Evolutionary conservation across 2,888 invertebrate species (phyloP).

Genomic region (Mimachlamys varia): DNA sequence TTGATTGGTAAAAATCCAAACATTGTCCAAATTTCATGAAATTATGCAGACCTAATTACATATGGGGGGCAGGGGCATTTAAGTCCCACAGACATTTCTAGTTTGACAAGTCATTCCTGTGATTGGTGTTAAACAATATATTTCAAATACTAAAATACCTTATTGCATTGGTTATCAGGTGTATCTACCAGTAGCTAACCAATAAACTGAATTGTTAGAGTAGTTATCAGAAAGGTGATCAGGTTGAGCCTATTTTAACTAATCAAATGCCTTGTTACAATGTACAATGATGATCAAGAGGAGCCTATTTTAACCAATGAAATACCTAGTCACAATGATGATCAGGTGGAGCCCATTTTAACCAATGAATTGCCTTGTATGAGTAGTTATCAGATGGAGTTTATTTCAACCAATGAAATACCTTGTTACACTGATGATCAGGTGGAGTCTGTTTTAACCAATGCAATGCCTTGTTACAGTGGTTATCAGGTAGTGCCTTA

Average conservation of each 20-base stretch:
- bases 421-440: no score
- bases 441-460: no score
- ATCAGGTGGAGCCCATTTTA: no score
- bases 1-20: no score
- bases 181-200: neutral
- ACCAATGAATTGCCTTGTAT: neutral
- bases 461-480: constrained; percentile 54
- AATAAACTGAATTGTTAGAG: neutral
- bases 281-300: no score
- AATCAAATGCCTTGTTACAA: neutral
- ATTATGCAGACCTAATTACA: no score
- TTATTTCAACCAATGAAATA: constrained; percentile 25
- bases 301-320: neutral
- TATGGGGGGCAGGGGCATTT: no score
- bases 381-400: constrained; percentile 58
- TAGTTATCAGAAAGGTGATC: no score
- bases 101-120: no score
- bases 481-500: constrained; percentile 78
- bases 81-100: no score
- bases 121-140: no score
- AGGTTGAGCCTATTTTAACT: neutral
- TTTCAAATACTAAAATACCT: neutral
- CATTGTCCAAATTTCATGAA: no score
- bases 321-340: neutral
- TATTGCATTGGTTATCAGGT: neutral